phyloP scores from a whole-genome alignment of 2,797 vertebrate species.

The Streptopelia turtur region DNA sequence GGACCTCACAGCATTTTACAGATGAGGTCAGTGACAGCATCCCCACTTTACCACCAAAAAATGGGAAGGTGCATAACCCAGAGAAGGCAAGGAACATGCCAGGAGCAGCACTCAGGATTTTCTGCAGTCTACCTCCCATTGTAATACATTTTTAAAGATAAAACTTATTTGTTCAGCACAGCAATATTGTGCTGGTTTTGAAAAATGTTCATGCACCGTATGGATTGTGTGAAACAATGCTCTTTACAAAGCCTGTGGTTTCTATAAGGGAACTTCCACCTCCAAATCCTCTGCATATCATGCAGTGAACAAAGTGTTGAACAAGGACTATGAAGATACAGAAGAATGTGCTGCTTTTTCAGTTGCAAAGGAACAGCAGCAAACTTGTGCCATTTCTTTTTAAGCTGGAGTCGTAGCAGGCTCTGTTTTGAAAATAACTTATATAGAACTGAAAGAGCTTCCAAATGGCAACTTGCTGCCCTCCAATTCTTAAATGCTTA shows the following conservation, averaged over 20 bases:
- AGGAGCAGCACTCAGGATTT: background rate
- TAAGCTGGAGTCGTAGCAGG: background rate
- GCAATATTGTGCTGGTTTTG: background rate
- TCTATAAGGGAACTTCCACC: background rate
- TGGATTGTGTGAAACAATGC: background rate
- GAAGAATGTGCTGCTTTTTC: background rate
- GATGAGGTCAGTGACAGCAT: background rate
- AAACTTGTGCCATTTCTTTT: background rate
- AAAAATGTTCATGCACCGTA: background rate
- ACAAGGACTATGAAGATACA: background rate
- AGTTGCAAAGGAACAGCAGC: background rate
- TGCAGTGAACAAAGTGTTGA: background rate
- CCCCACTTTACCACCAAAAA: background rate
- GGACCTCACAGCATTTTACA: background rate
- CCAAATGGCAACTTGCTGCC: background rate
- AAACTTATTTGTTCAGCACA: background rate
- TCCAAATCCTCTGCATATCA: background rate
- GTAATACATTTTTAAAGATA: background rate
- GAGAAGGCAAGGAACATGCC: background rate
- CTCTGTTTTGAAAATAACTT: constrained; percentile 3
- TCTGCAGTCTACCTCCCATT: background rate
- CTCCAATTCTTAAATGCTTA: background rate
- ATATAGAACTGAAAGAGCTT: background rate
- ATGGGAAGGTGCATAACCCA: background rate
- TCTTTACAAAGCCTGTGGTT: background rate